Evolutionary conservation across 2,888 invertebrate genomes (phyloP), one percentile per base, ranked within the genome.

Genomic region (Temnothorax ravouxi): DNA sequence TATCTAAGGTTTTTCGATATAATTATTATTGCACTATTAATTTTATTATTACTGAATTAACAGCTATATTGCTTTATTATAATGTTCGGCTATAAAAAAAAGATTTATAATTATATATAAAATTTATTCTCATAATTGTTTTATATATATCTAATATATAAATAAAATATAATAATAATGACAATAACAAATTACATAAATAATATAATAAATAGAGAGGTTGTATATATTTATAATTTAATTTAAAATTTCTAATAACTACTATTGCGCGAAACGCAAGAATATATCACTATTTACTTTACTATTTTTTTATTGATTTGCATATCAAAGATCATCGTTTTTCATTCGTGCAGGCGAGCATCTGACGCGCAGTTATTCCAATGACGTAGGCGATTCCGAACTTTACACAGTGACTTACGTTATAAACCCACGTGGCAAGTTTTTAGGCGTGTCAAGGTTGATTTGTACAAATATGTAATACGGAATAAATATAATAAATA

Each of bases 261-360:
- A 29, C 13, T 15, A 47, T 9, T 9, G 1, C 2, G 2, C 21
- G 4, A 21, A 21, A 25, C 25, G 18, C 13, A 29, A 44, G 15
- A n/a, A 59, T 15, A 34, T 21, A 29, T 38, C 4, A 9, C 56
- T 77, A 56, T 77, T 77, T 77, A 21, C 18, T 50, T 54, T 34
- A 71, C 21, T 3, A 29, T 29, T 29, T 29, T 2, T 29, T 29
- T 29, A 34, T 6, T 71, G 18, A 71, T 79, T 18, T 61, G 4
- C 29, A 61, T 71, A 71, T 79, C 47, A 50, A 59, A 71, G 79
- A 71, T 79, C 71, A 59, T 69, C 25, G 21, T 71, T 71, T 79
- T 79, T 71, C 18, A 11, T 18, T 56, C 13, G 11, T 4, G 15
- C 11, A 38, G 25, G 4, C 47, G 2, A 4, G 3, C 15, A 21